Evolutionary conservation across 2,797 vertebrate genomes (phyloP).

Genomic region (Podargus strigoides): DNA sequence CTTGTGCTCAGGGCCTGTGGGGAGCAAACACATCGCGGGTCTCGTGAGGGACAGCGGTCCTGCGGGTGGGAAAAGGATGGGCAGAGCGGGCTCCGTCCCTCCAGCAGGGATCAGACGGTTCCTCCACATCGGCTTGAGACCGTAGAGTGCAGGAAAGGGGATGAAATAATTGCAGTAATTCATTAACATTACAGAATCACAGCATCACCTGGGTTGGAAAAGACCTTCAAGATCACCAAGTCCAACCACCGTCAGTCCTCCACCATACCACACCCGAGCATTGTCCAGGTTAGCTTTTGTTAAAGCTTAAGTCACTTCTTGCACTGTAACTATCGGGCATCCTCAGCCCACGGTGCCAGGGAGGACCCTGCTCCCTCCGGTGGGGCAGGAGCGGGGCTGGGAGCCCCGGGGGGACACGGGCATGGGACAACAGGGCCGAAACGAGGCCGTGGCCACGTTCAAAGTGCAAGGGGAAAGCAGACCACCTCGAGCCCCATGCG

Average conservation of each 20-base stretch:
- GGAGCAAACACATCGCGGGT: background rate
- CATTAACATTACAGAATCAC: background rate
- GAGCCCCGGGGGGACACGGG: background rate
- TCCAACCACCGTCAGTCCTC: too few relatives aligned
- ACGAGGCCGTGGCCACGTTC: accelerated
- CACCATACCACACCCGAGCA: too few relatives aligned
- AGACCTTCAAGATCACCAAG: too few relatives aligned
- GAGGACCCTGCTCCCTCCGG: background rate
- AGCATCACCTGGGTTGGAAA: too few relatives aligned
- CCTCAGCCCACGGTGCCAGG: accelerated
- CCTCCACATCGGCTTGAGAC: background rate
- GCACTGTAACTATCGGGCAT: background rate
- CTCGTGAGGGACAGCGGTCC: background rate
- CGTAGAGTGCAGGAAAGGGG: background rate
- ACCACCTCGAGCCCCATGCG: accelerated
- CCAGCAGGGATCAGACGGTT: background rate
- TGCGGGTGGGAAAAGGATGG: background rate
- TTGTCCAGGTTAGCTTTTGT: background rate
- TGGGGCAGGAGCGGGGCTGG: background rate
- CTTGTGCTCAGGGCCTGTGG: background rate
- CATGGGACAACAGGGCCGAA: background rate
- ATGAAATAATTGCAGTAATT: background rate
- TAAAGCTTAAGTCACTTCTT: background rate
- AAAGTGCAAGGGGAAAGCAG: background rate
- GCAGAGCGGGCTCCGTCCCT: background rate